A percentile compares a stretch with the other conserved stretches of the same genome.
Evolutionary conservation across 1,140 invertebrate species (phyloP).

Genomic region (Himalopsyche phryganea): DNA sequence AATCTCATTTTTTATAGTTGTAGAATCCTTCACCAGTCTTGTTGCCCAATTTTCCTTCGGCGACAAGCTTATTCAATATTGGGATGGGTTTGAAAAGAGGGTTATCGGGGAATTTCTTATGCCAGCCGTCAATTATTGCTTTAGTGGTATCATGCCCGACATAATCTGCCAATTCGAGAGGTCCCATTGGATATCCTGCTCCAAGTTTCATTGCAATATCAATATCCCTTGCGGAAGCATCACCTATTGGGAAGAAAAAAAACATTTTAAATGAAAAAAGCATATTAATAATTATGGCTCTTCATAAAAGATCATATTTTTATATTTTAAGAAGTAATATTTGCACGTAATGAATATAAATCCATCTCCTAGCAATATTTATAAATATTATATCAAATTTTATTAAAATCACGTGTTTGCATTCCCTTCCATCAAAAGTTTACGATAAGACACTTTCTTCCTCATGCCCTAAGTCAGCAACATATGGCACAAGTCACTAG

Average conservation of each 20-base stretch:
- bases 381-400: no score
- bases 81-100: conserved; percentile 67
- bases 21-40: conserved; percentile 89
- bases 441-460: no score
- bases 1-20: conserved; percentile 66
- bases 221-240: conserved; percentile 65
- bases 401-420: no score
- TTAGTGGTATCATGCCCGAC: conserved; percentile 67
- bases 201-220: conserved; percentile 80
- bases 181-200: conserved; percentile 78
- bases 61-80: conserved; percentile 68
- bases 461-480: no score
- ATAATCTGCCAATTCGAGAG: conserved; percentile 73
- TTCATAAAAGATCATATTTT: no score
- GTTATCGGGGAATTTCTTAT: conserved; percentile 73
- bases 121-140: conserved; percentile 69
- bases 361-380: no score
- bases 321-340: no score
- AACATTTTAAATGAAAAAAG: neutral
- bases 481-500: no score
- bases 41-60: conserved; percentile 76
- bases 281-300: no score
- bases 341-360: no score
- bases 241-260: conserved; percentile 46
- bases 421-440: no score